Base-by-base conservation (phyloP, 2,113 vertebrate species). In the Clarias magur region DNA sequence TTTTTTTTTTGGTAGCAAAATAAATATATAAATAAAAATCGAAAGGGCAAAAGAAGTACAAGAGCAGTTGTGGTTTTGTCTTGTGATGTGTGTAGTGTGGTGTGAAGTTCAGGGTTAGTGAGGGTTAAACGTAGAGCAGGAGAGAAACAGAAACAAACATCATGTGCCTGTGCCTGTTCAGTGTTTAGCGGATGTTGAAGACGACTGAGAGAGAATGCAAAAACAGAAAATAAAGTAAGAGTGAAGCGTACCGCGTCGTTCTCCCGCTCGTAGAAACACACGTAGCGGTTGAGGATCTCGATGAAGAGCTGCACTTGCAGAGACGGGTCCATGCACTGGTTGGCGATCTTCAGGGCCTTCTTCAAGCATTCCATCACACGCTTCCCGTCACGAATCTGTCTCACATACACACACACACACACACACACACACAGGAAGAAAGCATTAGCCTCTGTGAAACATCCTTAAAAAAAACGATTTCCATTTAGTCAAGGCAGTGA, bases 241-340 rank as follows among this genome's bases (percentile, higher is more conserved):
- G 34, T 59, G 1, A 21, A 15, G 92, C 94, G 93, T 94, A 99
- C 98, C 93, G 96, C 97, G 56, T 99, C 98, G n/a, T 99, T 99
- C 93, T 99, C 98, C 65, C 99, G 95, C 92, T 99, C 98, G 42
- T 99, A 99, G 94, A 99, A 99, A 93, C 98, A 99, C 92, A 99
- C 96, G 15, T 99, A 99, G 97, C 97, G 95, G 94, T 99, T 99
- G 89, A 99, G 97, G 93, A 99, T 99, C 94, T 99, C 98, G 90
- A 98, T 99, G 95, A 99, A 99, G 82, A 99, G 98, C 34, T 99
- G 98, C 34, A 99, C 98, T 94, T 99, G 98, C 90, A 99, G 94
- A 30, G 98, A 99, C 1, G 97, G 97, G 89, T 99, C 98, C 98
- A 99, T 99, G 92, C 98, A 99, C 93, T 99, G 98, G 92, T 99